Evolutionary conservation across 2,113 vertebrate genomes (phyloP).

Genomic region (Laticauda laticaudata): DNA sequence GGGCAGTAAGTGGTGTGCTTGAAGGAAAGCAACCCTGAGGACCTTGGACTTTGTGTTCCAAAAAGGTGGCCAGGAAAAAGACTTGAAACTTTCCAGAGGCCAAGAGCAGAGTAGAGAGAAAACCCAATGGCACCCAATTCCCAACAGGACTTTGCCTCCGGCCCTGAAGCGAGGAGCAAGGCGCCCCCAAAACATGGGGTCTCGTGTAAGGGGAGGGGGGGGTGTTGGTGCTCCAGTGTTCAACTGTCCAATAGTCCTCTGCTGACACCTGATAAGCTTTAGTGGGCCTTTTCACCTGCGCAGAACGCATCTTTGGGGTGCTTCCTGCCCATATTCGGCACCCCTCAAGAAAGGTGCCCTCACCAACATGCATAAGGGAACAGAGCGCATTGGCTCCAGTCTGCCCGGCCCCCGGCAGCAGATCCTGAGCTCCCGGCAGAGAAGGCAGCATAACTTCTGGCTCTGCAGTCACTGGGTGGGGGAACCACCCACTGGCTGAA

Average conservation of each 20-base stretch:
- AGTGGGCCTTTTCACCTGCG: neutral
- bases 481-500: conserved; percentile 81
- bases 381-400: conserved; percentile 89
- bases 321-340: neutral
- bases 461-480: conserved; percentile 75
- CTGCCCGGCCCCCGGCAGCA: conserved; percentile 77
- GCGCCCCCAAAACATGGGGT: neutral
- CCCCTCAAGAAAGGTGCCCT: conserved; percentile 33
- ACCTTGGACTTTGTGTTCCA: neutral
- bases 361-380: conserved; percentile 91
- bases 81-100: neutral
- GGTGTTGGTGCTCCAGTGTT: neutral
- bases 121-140: neutral
- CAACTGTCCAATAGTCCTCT: neutral
- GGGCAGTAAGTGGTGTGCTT: neutral
- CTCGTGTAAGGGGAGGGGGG: neutral
- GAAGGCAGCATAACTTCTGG: conserved; percentile 68
- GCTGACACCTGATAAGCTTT: neutral
- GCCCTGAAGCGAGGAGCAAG: neutral
- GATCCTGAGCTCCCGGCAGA: conserved; percentile 75
- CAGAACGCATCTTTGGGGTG: neutral
- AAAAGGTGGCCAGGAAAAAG: neutral
- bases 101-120: neutral
- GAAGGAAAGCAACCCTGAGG: neutral
- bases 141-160: neutral